These are phyloP conservation scores for Aphelenchoides avenae DNA, from an alignment of 1,140 invertebrate genomes.

Conservation along the genomic window DNA sequence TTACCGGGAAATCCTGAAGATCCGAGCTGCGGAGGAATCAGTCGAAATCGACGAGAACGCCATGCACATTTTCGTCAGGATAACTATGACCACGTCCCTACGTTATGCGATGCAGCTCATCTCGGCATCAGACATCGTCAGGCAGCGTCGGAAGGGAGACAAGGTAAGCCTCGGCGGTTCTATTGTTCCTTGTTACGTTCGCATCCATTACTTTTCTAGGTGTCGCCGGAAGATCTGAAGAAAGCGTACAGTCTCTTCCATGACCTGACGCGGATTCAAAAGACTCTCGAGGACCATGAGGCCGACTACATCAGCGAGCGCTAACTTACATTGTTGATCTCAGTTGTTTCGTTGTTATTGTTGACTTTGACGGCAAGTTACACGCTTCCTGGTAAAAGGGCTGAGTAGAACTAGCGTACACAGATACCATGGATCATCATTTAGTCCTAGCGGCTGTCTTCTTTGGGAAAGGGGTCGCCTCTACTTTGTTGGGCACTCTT, in stretches of 20 bases:
- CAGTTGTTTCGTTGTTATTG: slow-evolving; percentile 9
- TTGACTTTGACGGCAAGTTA: too few species aligned
- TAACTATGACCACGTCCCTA: slow-evolving; percentile 80
- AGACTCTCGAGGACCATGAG: slow-evolving; percentile 83
- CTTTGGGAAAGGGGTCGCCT: too few species aligned
- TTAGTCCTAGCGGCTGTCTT: too few species aligned
- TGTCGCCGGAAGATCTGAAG: slow-evolving; percentile 77
- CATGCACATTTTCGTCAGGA: slow-evolving; percentile 80
- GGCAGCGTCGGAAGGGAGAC: slow-evolving; percentile 65
- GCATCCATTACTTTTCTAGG: slow-evolving; percentile 22
- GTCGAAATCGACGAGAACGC: slow-evolving; percentile 89
- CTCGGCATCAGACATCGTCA: slow-evolving; percentile 84
- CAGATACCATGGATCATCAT: too few species aligned
- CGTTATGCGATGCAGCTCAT: slow-evolving; percentile 95
- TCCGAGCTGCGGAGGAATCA: slow-evolving; percentile 79
- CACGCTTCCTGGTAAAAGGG: too few species aligned
- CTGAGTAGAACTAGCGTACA: too few species aligned
- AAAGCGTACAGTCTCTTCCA: slow-evolving; percentile 88
- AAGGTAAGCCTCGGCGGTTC: slow-evolving; percentile 64
- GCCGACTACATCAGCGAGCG: slow-evolving; percentile 30
- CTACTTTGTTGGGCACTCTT: too few species aligned
- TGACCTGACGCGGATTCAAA: slow-evolving; percentile 83
- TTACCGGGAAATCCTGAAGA: slow-evolving; percentile 41
- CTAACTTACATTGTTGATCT: slow-evolving; percentile 15
- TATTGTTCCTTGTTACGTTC: too few species aligned